Evolutionary conservation across 2,113 vertebrate species (phyloP).

Genomic region (Aptenodytes patagonicus): DNA sequence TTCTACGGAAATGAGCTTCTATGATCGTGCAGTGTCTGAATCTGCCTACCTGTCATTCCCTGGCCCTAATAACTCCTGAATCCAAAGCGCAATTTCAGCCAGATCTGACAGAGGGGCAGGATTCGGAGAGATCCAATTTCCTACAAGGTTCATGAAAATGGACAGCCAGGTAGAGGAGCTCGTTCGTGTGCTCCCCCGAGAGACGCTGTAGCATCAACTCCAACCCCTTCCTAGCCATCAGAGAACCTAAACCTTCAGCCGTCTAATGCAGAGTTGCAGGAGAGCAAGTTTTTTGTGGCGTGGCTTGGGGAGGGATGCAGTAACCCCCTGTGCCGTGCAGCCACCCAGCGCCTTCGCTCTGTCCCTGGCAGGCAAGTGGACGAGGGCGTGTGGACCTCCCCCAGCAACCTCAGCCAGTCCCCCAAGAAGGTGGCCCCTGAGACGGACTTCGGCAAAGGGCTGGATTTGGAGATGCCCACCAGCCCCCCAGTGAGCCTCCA

Average conservation of each 20-base stretch:
- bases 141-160: rapidly evolving
- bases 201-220: not conserved
- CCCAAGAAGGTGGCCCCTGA: slow-evolving; percentile 84
- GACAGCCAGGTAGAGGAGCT: not conserved
- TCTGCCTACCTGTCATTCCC: not conserved
- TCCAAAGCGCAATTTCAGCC: not conserved
- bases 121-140: rapidly evolving
- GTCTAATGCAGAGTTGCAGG: rapidly evolving
- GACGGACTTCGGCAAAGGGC: slow-evolving; percentile 81
- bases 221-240: not conserved
- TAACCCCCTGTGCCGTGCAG: rapidly evolving
- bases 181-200: rapidly evolving
- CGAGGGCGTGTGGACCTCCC: slow-evolving; percentile 85
- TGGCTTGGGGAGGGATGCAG: not conserved
- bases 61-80: not conserved
- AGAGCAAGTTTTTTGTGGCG: not conserved
- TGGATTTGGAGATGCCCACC: slow-evolving; percentile 86
- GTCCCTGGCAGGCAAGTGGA: slow-evolving; percentile 84
- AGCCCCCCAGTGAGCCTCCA: slow-evolving; percentile 87
- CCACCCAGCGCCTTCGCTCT: not conserved
- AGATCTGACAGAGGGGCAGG: not conserved
- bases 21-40: not conserved
- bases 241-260: not conserved
- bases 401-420: slow-evolving; percentile 82
- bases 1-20: not conserved